Conservation (phyloP, 2,797 vertebrate genomes). For the Anabacerthia variegaticeps region DNA sequence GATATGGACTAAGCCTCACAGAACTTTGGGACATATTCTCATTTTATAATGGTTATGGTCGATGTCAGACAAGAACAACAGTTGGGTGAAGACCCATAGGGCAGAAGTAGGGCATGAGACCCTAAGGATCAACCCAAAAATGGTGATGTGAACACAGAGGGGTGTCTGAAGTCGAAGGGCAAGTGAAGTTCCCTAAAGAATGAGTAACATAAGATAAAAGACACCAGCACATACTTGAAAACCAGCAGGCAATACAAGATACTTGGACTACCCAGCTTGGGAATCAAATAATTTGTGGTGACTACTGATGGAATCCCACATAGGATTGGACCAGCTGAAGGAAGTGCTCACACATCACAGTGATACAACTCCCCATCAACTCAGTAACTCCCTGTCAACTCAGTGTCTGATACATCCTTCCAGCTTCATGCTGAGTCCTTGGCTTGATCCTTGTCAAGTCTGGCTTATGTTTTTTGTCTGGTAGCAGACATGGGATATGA, state of each 20-base stretch:
- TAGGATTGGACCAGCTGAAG: not conserved
- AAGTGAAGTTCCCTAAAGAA: not conserved
- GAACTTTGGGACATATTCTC: fast-evolving
- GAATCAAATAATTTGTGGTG: not conserved
- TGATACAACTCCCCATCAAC: not conserved
- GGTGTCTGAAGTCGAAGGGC: not conserved
- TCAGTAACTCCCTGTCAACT: not conserved
- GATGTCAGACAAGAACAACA: not conserved
- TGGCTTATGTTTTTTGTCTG: not conserved
- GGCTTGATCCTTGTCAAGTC: not conserved
- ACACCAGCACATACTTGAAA: not conserved
- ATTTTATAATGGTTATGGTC: not conserved
- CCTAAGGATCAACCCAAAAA: not conserved
- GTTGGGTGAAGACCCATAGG: not conserved
- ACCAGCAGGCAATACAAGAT: not conserved
- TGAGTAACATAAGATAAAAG: not conserved
- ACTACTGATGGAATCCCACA: not conserved
- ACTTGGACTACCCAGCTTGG: not conserved
- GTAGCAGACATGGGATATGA: fast-evolving
- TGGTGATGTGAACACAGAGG: not conserved
- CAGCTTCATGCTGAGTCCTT: not conserved
- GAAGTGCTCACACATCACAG: not conserved
- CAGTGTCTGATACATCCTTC: not conserved
- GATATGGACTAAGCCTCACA: not conserved
- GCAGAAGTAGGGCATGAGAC: not conserved